Base-by-base conservation (phyloP, 1,140 invertebrate species). In the Apis dorsata region DNA sequence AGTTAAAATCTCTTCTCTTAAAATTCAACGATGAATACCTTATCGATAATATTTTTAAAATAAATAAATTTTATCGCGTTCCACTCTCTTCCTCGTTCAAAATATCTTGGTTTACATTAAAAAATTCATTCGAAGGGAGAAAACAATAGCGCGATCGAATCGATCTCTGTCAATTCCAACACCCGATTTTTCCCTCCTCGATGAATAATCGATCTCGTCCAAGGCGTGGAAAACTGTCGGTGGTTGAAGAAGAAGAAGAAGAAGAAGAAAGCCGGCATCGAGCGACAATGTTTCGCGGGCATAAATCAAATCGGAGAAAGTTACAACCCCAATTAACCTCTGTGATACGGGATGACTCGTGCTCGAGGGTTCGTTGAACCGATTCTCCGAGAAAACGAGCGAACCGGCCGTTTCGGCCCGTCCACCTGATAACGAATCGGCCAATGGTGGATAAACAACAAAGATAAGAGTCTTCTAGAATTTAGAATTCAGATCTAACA, bases 261-360 rank as follows among this genome's bases (percentile, higher is more conserved):
- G 1, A 53, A 28, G 66, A 79, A 71, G 75, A 78, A 83, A 83
- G 75, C 75, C 74, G 75, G 15, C 74, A 78, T 82, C 81, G 74
- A 59, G n/a, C 81, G 81, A 83, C 81, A 79, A 83, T 83, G 81
- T 83, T 83, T 79, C 74, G 81, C 81, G 81, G 59, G 49, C 24
- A 83, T 83, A 83, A 83, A 83, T 83, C 81, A 83, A 75, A 83
- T 79, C 68, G 68, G 81, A 83, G 81, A 83, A 83, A 83, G 81
- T 83, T 83, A 83, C 81, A 83, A 83, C 75, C 81, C 81, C 81
- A 83, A 83, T 83, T 83, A 83, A 83, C 81, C 81, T 83, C 81
- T 21, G 81, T 51, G 81, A 83, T 83, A 83, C 59, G 81, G 55
- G 68, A 78, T 79, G 81, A 83, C 81, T 83, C 59, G 75, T 24